Conservation (phyloP, 2,113 vertebrate species). For the Pedetes capensis region DNA sequence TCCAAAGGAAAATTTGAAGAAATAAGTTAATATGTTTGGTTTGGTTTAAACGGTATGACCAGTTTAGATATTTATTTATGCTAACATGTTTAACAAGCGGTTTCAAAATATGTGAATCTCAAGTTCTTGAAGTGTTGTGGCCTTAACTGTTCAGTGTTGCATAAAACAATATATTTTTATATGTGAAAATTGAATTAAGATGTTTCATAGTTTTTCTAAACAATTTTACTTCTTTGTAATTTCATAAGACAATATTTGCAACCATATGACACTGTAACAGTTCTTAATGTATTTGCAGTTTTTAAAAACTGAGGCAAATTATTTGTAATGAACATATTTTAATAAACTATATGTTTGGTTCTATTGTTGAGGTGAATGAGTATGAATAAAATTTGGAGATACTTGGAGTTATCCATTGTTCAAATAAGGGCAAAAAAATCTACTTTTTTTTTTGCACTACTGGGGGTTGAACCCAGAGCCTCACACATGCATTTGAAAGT, state of each 20-base stretch:
- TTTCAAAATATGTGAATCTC: conserved; percentile 59
- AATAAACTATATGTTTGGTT: conserved; percentile 36
- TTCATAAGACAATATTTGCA: conserved; percentile 62
- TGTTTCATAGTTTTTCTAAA: conserved; percentile 71
- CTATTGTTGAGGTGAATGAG: conserved; percentile 52
- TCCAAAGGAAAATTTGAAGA: conserved; percentile 61
- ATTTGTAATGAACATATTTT: conserved; percentile 60
- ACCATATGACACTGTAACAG: conserved; percentile 50
- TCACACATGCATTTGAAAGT: too few relatives aligned
- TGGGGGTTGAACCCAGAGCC: too few relatives aligned
- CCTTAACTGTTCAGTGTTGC: conserved; percentile 82
- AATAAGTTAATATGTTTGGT: conserved; percentile 70
- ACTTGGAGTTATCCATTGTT: not conserved
- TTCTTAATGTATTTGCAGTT: conserved; percentile 55
- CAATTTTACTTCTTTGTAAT: conserved; percentile 66
- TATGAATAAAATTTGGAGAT: conserved; percentile 51
- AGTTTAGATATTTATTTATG: conserved; percentile 83
- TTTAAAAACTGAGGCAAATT: conserved; percentile 65
- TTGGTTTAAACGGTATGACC: conserved; percentile 64
- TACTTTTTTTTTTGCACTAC: too few relatives aligned
- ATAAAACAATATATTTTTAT: conserved; percentile 81
- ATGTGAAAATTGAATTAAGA: conserved; percentile 71
- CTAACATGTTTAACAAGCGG: conserved; percentile 67
- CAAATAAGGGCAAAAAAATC: not conserved
- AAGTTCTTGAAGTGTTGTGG: conserved; percentile 79